phyloP scores from a whole-genome alignment of 1,140 invertebrate species.

The Mylabris phalerata region DNA sequence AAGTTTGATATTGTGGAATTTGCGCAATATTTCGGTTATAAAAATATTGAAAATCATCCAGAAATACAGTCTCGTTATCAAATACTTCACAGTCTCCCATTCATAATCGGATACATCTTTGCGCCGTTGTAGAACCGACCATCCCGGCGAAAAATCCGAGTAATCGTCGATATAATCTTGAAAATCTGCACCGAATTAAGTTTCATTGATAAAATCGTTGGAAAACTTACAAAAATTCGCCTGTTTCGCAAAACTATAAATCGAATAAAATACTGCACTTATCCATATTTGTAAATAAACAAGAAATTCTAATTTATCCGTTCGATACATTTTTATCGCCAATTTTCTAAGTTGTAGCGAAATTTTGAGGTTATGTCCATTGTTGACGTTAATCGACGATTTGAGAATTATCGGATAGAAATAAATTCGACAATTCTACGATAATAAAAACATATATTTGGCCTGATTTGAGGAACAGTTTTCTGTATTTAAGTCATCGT shows the following conservation, averaged over 20 bases:
- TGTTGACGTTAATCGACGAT: neutral
- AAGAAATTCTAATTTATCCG: constrained; percentile 3
- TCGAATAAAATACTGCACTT: constrained; percentile 23
- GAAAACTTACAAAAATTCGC: constrained; percentile 12
- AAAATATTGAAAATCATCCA: constrained; percentile 44
- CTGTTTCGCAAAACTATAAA: constrained; percentile 18
- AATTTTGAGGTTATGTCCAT: neutral
- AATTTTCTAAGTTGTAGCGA: no score
- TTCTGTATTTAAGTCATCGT: no score
- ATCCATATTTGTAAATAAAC: constrained; percentile 22
- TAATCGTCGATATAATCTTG: constrained; percentile 28
- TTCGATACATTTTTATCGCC: no score
- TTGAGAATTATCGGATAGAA: no score
- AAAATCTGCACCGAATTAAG: constrained; percentile 27
- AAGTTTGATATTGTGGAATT: constrained; percentile 13
- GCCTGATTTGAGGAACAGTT: no score
- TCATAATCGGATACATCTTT: constrained; percentile 49
- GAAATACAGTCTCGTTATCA: constrained; percentile 39
- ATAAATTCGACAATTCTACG: no score
- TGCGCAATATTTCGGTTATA: constrained; percentile 37
- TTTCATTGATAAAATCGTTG: neutral
- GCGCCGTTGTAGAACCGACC: constrained; percentile 43
- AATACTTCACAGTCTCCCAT: constrained; percentile 46
- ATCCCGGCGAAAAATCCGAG: constrained; percentile 40
- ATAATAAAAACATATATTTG: no score